Percentiles rank a stretch among this genome's conserved stretches.
Evolutionary conservation across 2,888 invertebrate genomes (phyloP).

Genomic region (Trichogramma dendrolimi): DNA sequence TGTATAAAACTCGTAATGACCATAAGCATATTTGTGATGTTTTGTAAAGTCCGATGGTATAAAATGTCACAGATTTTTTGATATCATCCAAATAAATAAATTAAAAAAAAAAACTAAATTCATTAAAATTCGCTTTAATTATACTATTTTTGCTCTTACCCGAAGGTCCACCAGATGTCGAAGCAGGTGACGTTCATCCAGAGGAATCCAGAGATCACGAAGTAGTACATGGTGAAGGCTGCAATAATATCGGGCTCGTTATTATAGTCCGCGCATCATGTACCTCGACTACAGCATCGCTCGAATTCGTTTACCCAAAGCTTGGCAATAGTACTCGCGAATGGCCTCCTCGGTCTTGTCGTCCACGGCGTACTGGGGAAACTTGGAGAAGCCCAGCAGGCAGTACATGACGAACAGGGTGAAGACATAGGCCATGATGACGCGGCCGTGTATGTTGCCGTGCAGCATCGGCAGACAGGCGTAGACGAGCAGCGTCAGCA

Average conservation of each 20-base stretch:
- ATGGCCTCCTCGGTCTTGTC: background rate
- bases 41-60: too few species aligned
- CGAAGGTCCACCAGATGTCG: constrained; percentile 79
- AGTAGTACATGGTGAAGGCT: constrained; percentile 68
- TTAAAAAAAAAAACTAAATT: too few species aligned
- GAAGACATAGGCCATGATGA: constrained; percentile 66
- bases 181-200: constrained; percentile 79
- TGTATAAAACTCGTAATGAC: too few species aligned
- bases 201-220: constrained; percentile 67
- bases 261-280: background rate
- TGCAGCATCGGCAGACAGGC: constrained; percentile 61
- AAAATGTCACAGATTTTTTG: too few species aligned
- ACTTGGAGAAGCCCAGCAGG: constrained; percentile 2
- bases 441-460: constrained; percentile 68
- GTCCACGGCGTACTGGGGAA: background rate
- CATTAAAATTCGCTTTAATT: too few species aligned
- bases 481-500: constrained; percentile 65
- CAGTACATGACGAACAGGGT: constrained; percentile 66
- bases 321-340: constrained; percentile 16
- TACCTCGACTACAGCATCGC: too few species aligned
- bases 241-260: constrained; percentile 41
- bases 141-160: constrained; percentile 56
- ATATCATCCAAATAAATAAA: too few species aligned
- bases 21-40: too few species aligned
- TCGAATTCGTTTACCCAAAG: too few species aligned